phyloP scores from a whole-genome alignment of 2,113 vertebrate species.

The Cygnus buccinator region DNA sequence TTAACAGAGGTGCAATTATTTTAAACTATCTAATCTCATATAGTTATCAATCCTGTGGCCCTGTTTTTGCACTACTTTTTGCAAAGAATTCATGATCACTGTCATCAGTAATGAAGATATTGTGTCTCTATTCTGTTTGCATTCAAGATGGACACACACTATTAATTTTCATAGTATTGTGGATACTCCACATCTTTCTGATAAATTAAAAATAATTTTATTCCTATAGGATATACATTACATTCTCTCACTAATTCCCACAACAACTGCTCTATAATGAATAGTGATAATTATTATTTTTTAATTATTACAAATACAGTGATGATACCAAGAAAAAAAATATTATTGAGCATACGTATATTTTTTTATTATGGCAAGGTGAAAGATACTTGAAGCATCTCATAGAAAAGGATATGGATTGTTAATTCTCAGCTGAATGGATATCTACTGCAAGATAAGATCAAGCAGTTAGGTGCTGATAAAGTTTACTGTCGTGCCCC shows the following conservation, averaged over 20 bases:
- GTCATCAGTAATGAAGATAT: not conserved
- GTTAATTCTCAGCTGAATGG: not conserved
- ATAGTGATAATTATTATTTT: not conserved
- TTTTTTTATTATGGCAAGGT: not conserved
- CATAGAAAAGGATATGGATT: not conserved
- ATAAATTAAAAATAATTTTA: not conserved
- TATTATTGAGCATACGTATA: fast-evolving
- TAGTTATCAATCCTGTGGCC: not conserved
- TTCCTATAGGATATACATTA: not conserved
- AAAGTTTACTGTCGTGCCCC: not conserved
- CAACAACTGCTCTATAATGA: not conserved
- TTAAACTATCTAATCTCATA: not conserved
- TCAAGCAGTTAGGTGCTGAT: not conserved
- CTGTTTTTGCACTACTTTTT: not conserved
- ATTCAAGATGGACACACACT: not conserved
- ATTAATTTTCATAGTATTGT: not conserved
- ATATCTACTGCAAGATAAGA: not conserved
- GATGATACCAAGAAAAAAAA: not conserved
- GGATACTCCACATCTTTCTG: not conserved
- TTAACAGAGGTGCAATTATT: not conserved
- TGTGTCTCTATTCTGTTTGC: not conserved
- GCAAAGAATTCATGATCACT: not conserved
- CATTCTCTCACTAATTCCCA: not conserved
- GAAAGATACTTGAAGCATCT: not conserved
- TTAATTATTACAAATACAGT: not conserved